Evolutionary conservation across 1,140 invertebrate genomes (phyloP).

Genomic region (Hypsibius dujardini): DNA sequence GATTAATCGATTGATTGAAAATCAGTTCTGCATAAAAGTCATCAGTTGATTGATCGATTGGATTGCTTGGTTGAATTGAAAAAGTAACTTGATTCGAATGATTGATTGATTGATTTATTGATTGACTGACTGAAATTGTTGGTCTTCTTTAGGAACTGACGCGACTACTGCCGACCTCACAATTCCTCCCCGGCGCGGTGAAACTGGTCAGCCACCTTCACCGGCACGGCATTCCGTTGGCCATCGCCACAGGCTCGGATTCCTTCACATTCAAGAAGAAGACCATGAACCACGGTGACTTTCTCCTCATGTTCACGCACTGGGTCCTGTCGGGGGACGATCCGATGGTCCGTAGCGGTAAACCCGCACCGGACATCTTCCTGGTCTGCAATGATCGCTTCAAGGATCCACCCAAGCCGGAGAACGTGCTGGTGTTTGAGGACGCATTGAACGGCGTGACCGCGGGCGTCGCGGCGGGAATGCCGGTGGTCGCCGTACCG

Average conservation of each 20-base stretch:
- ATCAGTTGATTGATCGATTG: too few species aligned
- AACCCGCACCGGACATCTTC: constrained; percentile 85
- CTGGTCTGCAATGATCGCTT: constrained; percentile 65
- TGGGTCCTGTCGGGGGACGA: constrained; percentile 66
- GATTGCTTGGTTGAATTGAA: too few species aligned
- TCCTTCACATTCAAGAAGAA: constrained; percentile 58
- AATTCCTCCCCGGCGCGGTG: constrained; percentile 45
- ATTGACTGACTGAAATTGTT: too few species aligned
- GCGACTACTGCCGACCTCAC: constrained; percentile 41
- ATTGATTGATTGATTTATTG: too few species aligned
- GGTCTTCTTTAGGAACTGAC: too few species aligned
- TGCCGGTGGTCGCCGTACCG: constrained; percentile 74
- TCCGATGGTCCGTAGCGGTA: constrained; percentile 67
- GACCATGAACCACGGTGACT: constrained; percentile 48
- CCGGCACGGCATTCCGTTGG: constrained; percentile 57
- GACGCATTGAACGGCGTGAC: constrained; percentile 73
- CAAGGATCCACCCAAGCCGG: constrained; percentile 34
- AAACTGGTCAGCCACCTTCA: constrained; percentile 35
- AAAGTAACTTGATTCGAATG: too few species aligned
- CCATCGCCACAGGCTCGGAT: constrained; percentile 71
- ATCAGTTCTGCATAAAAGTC: too few species aligned
- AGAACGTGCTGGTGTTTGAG: constrained; percentile 75
- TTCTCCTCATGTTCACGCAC: constrained; percentile 58
- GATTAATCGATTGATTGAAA: too few species aligned
- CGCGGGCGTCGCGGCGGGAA: constrained; percentile 56